Percentiles rank a stretch among this genome's conserved stretches.
Conservation (phyloP, 2,888 invertebrate species). For the Hypselothyrea guttata region DNA sequence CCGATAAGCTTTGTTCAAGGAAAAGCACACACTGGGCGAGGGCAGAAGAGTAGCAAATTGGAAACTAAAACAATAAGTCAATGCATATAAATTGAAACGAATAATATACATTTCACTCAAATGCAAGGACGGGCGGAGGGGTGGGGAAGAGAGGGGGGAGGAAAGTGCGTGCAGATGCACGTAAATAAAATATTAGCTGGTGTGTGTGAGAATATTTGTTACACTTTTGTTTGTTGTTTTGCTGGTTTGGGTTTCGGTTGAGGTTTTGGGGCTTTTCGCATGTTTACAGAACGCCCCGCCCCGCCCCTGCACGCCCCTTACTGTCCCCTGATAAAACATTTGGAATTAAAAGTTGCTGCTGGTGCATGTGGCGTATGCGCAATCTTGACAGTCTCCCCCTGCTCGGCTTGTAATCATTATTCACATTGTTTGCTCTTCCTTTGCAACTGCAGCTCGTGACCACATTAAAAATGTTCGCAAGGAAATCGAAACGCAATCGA, state of each 20-base stretch:
- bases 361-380: conserved; percentile 38
- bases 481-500: conserved; percentile 12
- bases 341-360: conserved; percentile 35
- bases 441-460: conserved; percentile 3
- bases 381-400: conserved; percentile 22
- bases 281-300: conserved; percentile 6
- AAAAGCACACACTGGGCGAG: conserved; percentile 14
- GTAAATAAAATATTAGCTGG: conserved; percentile 51
- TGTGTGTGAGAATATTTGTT: conserved; percentile 12
- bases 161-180: conserved; percentile 37
- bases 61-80: conserved; percentile 39
- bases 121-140: conserved; percentile 17
- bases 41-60: conserved; percentile 18
- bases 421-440: conserved; percentile 33
- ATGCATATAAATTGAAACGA: conserved; percentile 51
- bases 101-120: conserved; percentile 41
- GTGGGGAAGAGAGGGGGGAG: neutral
- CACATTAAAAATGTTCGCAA: conserved; percentile 35
- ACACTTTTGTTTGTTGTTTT: conserved; percentile 28
- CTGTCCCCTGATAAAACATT: conserved; percentile 20
- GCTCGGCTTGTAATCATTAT: conserved; percentile 40
- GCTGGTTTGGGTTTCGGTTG: conserved; percentile 24
- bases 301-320: too few species aligned
- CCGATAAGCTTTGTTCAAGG: conserved; percentile 17
- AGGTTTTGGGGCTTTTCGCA: conserved; percentile 19